Conservation (phyloP, 2,888 invertebrate genomes). For the Phlogophora meticulosa region DNA sequence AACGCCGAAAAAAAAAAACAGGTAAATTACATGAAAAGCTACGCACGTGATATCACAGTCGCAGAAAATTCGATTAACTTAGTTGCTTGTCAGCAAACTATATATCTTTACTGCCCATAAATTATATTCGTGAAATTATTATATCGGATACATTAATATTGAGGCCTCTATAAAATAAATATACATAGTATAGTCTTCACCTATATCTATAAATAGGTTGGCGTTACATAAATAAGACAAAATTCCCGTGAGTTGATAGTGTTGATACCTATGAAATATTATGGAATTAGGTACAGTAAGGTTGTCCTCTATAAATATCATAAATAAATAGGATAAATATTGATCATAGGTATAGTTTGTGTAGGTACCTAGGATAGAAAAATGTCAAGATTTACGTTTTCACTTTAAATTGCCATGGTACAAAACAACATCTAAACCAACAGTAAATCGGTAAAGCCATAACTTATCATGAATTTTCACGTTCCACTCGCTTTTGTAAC, state of each 20-base stretch:
- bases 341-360: neutral
- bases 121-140: constrained; percentile 77
- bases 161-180: constrained; percentile 64
- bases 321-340: neutral
- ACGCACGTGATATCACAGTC: constrained; percentile 82
- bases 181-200: constrained; percentile 43
- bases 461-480: constrained; percentile 62
- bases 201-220: constrained; percentile 50
- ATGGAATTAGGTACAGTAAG: neutral
- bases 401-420: constrained; percentile 8
- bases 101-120: constrained; percentile 77
- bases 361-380: too few relatives aligned
- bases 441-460: constrained; percentile 41
- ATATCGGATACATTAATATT: constrained; percentile 75
- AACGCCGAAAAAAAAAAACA: constrained; percentile 82
- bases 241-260: constrained; percentile 22
- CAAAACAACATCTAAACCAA: constrained; percentile 32
- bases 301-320: neutral
- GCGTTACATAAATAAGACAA: constrained; percentile 39
- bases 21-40: constrained; percentile 80
- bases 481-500: constrained; percentile 62
- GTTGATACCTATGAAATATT: constrained; percentile 14
- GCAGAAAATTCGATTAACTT: constrained; percentile 87
- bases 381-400: neutral
- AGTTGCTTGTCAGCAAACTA: constrained; percentile 82